A percentile compares a stretch with the other conserved stretches of the same genome.
Conservation (phyloP, 2,888 invertebrate species). For the Amiota minor region DNA sequence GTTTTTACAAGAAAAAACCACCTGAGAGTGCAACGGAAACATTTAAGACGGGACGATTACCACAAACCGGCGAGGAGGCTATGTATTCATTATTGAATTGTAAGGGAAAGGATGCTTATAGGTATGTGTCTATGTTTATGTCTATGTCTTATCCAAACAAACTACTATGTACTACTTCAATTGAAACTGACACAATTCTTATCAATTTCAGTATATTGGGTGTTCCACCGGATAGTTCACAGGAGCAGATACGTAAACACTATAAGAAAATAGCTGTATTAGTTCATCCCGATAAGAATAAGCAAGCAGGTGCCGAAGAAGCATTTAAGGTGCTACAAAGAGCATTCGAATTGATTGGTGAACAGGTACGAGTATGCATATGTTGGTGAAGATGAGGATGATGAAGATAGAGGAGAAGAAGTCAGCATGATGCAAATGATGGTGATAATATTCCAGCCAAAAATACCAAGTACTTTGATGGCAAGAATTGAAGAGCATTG, state of each 20-base stretch:
- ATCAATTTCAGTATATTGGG: conserved; percentile 83
- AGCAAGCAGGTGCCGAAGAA: conserved; percentile 95
- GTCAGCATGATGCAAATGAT: neutral
- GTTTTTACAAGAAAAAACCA: conserved; percentile 72
- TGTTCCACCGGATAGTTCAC: conserved; percentile 88
- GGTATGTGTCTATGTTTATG: conserved; percentile 74
- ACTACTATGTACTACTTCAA: neutral
- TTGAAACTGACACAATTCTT: conserved; percentile 4
- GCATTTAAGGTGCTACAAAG: conserved; percentile 96
- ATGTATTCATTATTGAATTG: conserved; percentile 94
- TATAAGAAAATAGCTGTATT: conserved; percentile 94
- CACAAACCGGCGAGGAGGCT: conserved; percentile 93
- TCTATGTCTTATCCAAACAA: too few species aligned
- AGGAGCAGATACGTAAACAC: conserved; percentile 95
- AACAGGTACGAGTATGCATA: conserved; percentile 77
- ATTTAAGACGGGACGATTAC: conserved; percentile 76
- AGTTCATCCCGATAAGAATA: conserved; percentile 97
- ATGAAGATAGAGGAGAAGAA: too few species aligned
- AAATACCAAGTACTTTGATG: too few species aligned
- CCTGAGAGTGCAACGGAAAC: conserved; percentile 68
- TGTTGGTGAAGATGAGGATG: neutral
- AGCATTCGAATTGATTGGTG: conserved; percentile 95
- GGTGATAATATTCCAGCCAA: neutral
- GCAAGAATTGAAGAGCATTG: too few species aligned
- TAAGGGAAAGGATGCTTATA: conserved; percentile 96